Conservation (phyloP, 1,140 invertebrate species). For the Hylaeus volcanicus region DNA sequence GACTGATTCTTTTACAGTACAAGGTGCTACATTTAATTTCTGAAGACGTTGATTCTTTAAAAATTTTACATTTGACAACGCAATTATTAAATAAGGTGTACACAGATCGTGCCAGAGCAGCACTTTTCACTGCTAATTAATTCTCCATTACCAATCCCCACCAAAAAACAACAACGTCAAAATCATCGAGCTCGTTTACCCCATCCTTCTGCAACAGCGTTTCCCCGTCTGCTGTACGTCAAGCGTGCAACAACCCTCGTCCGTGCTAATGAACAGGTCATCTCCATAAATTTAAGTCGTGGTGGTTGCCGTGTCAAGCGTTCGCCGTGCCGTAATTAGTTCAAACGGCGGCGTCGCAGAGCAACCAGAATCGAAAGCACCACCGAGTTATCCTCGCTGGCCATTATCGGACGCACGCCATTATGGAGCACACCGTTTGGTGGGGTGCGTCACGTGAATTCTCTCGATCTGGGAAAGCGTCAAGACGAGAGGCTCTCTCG, state of each 20-base stretch:
- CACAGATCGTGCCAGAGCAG: too few relatives aligned
- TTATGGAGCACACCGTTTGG: slow-evolving; percentile 11
- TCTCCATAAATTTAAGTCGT: slow-evolving; percentile 4
- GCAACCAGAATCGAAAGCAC: slow-evolving; percentile 11
- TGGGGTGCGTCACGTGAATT: background rate
- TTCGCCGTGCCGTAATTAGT: slow-evolving; percentile 17
- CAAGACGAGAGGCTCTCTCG: slow-evolving; percentile 32
- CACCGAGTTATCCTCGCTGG: background rate
- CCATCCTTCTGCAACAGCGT: background rate
- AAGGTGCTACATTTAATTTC: too few relatives aligned
- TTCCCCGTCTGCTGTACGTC: background rate
- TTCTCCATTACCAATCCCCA: too few relatives aligned
- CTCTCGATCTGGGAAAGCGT: slow-evolving; percentile 1
- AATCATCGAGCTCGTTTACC: background rate
- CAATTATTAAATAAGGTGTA: too few relatives aligned
- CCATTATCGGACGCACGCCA: slow-evolving; percentile 18
- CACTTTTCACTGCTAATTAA: too few relatives aligned
- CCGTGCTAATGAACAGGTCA: background rate
- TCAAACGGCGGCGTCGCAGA: background rate
- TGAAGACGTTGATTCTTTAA: too few relatives aligned
- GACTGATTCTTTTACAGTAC: too few relatives aligned
- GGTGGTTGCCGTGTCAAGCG: background rate
- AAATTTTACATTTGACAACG: too few relatives aligned
- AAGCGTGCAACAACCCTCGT: background rate
- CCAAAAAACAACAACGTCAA: background rate